Evolutionary conservation across 2,797 vertebrate genomes (phyloP), one percentile per base, ranked within the genome.

Genomic region (Amblyopsis hoosieri): DNA sequence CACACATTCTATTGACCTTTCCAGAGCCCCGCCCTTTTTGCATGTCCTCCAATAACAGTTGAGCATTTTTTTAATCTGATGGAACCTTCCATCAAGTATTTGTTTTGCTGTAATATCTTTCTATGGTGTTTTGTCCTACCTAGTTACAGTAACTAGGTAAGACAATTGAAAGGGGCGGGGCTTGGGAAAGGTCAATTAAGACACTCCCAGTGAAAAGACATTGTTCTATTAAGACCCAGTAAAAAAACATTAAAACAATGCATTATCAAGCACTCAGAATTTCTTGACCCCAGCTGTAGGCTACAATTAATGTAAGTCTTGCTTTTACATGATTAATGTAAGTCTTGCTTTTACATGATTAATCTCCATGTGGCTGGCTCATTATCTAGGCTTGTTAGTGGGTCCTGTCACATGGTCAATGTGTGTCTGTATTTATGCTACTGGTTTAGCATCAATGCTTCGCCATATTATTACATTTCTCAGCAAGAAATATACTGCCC

Each of bases 401-500:
- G 2, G 60, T 12, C 3, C 6, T 50, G 45, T 54, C n/a, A 45
- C 54, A 10, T 37, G 10, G 33, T 62, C 60, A 46, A 14, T 60
- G 2, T 33, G 13, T 31, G 51, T 57, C 57, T 63, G n/a, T 69
- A 64, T 51, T 68, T 74, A 72, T 45, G 71, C 46, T 72, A 53
- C 55, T 77, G 71, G 67, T 79, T 81, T 76, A 69, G 66, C 48
- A 57, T 60, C 74, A 72, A 80, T 72, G 50, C 65, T 54, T 67
- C 78, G 53, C 57, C 52, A 59, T 76, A 63, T 66, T 56, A 62
- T 66, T 61, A 58, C 67, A 66, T 60, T 64, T 81, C 64, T 60
- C 57, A 68, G 64, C 9, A 52, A 57, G 69, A 51, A 69, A 50
- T 1, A 46, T 19, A 67, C 54, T 3, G 12, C 59, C 64, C 80